Base-by-base conservation (phyloP, 2,888 invertebrate species). In the Caradrina kadenii region DNA sequence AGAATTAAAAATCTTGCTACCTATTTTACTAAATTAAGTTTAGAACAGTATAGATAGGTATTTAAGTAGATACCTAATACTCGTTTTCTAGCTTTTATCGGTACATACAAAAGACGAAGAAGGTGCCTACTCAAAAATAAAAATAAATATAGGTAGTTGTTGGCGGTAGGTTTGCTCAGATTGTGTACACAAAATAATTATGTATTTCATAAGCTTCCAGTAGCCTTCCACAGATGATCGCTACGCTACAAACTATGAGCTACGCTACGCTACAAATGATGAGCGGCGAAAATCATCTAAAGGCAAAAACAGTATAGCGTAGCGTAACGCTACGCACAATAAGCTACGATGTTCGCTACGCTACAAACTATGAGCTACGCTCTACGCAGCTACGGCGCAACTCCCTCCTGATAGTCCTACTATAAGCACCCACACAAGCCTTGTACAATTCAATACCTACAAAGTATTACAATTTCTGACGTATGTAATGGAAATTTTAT, bases 401-500 rank as follows among this genome's bases (percentile, higher is more conserved):
- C 35, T 45, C 35, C 42, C 42, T 53, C 21, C 35, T 49, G 49
- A 49, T 49, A 39, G 39, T 39, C 39, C 39, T 39, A 52, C 39
- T 39, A 52, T 66, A 35, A 10, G 55, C 66, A 49, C 63, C 75
- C 68, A 74, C 80, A 59, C 53, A 64, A 62, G 19, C 35, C 26
- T 60, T 55, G 62, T 48, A 62, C 63, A 54, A 74, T 53, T 61
- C 45, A 53, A 76, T 76, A 22, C 22, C n/a, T 2, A 62, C 59
- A 66, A 78, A 45, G 31, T 59, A 55, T 63, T 73, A 62, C 63
- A 15, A 61, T 17, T 66, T 39, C 42, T 50, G 61, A 64, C 62
- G 52, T 68, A 39, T 53, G 49, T 26, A 54, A 69, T 69, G 59
- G 54, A 63, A 65, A 69, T 75, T 59, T 74, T 75, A 62, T 49